Base-by-base conservation (phyloP, 2,113 vertebrate genomes). In the Athene noctua region DNA sequence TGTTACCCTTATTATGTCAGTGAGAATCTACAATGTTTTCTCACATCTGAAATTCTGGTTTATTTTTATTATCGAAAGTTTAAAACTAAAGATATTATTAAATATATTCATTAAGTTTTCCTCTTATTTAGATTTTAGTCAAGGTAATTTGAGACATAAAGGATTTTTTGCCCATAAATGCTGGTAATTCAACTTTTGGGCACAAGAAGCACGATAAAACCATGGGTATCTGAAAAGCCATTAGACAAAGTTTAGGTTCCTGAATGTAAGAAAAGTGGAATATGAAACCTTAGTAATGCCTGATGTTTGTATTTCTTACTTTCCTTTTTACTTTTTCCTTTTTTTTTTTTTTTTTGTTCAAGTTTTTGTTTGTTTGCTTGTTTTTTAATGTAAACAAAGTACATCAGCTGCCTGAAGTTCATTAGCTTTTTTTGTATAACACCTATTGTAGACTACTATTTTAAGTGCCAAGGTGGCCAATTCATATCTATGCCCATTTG, bases 1-100 rank as follows among this genome's bases (percentile, higher is more conserved):
- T 98, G 63, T 97, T 98, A 90, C 98, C 97, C 47, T 7, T 98
- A 95, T 93, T 97, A 98, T 89, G 95, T 96, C 67, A 79, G 98
- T 98, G 94, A 58, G 22, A 49, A 8, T 20, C 26, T 74, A 27
- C 5, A 21, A n/a, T 46, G 9, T 42, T 80, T 74, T 62, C n/a
- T 67, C 8, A 46, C 18, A 20, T 47, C 5, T 38, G 15, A 47
- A 52, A 30, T 19, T 38, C 10, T 38, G 29, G 23, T 32, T 44
- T 26, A 52, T 59, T 75, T 85, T 74, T 47, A n/a, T 63, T n/a
- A 75, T 22, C 23, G 34, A 62, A 77, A 71, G 7, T 30, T 75
- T 58, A 44, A 66, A 75, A 23, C 25, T 68, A 34, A 63, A 42
- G 14, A 11, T 36, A 73, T 30, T n/a, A 13, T 11, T n/a, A 73